Conservation (phyloP, 2,797 vertebrate genomes). For the Lemur catta region DNA sequence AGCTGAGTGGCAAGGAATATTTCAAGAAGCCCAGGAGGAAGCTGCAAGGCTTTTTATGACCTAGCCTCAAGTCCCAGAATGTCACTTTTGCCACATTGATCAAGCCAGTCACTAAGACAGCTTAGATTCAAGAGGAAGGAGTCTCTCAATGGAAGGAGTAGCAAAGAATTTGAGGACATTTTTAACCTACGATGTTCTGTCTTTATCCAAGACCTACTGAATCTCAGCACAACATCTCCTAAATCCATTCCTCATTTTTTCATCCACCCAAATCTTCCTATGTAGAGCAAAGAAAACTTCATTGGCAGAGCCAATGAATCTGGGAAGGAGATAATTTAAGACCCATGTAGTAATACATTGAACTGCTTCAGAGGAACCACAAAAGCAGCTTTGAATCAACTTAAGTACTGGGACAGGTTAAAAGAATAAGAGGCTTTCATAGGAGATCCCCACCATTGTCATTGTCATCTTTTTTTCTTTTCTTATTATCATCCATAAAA, state of each 20-base stretch:
- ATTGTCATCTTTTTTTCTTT: background rate
- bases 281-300: background rate
- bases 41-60: background rate
- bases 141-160: background rate
- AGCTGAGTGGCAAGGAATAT: background rate
- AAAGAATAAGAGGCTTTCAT: background rate
- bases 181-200: background rate
- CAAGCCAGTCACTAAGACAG: background rate
- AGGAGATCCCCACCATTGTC: background rate
- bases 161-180: background rate
- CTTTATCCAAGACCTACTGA: background rate
- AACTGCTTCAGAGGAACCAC: background rate
- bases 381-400: background rate
- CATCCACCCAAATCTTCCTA: background rate
- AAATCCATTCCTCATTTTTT: background rate
- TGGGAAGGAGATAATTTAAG: background rate
- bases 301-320: too few relatives aligned
- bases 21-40: background rate
- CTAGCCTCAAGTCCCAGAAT: background rate
- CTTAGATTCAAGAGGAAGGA: background rate
- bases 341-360: background rate
- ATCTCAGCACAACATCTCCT: background rate
- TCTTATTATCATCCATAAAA: background rate
- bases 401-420: background rate
- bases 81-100: background rate